phyloP scores from a whole-genome alignment of 2,113 vertebrate species.

The Rhegmatorhina hoffmannsi region DNA sequence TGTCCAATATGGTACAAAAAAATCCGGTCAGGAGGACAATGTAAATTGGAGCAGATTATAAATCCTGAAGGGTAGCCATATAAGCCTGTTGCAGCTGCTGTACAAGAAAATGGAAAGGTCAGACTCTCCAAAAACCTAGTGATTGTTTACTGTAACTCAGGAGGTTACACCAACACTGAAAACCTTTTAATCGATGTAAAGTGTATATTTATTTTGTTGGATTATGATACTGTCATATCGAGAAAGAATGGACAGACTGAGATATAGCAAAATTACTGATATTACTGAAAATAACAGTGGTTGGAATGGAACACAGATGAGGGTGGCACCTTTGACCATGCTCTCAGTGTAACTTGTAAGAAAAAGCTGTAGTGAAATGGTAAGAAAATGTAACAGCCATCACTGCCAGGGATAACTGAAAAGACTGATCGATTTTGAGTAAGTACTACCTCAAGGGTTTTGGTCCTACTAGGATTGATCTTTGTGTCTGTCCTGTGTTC shows the following conservation, averaged over 20 bases:
- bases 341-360: conserved; percentile 9
- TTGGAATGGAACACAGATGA: not conserved
- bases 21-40: not conserved
- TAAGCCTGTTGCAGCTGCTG: not conserved
- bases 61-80: not conserved
- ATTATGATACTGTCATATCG: not conserved
- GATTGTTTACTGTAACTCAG: conserved; percentile 30
- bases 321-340: conserved; percentile 4
- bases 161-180: not conserved
- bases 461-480: conserved; percentile 50
- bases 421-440: conserved; percentile 58
- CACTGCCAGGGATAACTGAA: conserved; percentile 51
- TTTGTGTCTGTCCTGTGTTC: conserved; percentile 47
- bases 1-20: not conserved
- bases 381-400: conserved; percentile 59
- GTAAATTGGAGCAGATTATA: not conserved
- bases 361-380: conserved; percentile 48
- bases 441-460: conserved; percentile 59
- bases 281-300: not conserved
- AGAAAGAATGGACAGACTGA: not conserved
- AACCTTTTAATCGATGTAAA: not conserved
- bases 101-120: not conserved
- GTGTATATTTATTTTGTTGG: not conserved
- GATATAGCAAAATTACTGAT: not conserved
- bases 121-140: not conserved